Evolutionary conservation across 2,113 vertebrate species (phyloP), one percentile per base, ranked within the genome.

Genomic region (Salvator merianae): DNA sequence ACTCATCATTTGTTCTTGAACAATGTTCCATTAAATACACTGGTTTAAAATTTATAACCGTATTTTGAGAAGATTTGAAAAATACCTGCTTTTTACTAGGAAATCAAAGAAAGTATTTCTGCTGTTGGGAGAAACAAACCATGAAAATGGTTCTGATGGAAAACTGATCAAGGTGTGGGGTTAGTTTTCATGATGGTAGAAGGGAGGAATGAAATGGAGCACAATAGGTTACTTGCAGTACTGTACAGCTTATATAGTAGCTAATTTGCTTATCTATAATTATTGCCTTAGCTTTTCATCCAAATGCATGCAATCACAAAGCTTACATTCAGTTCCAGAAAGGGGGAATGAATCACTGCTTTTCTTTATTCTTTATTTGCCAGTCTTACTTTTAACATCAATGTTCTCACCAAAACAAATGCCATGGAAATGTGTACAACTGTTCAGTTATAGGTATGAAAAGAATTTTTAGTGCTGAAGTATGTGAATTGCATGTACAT

Each of bases 381-480:
- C 0, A 66, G 77, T 85, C 32, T 79, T 86, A 63, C 85, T 86
- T 85, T 75, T 82, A 79, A 38, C 30, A 68, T 47, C 40, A 13
- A 1, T 0, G 0, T n/a, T 77, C 63, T n/a, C 65, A 32, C 53
- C 65, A 22, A 16, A 71, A 59, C 78, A 34, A 55, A 38, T 53
- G 71, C 89, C 75, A 80, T 77, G 79, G 79, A 88, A 82, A 65
- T 63, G 18, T 74, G 89, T 63, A 36, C 87, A 91, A 87, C 79
- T 88, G 79, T 69, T 63, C 65, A 65, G 83, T 79, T 28, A 4
- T 87, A 86, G 83, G 81, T 16, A 32, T 13, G 50, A 4, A 70
- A 91, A 89, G 78, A 83, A 89, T 92, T 88, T 92, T 90, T 84
- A 10, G 38, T 69, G 53, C 68, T 84, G 72, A 83, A 82, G n/a